phyloP scores from a whole-genome alignment of 2,888 invertebrate genomes.

The Entomobrya proxima region DNA sequence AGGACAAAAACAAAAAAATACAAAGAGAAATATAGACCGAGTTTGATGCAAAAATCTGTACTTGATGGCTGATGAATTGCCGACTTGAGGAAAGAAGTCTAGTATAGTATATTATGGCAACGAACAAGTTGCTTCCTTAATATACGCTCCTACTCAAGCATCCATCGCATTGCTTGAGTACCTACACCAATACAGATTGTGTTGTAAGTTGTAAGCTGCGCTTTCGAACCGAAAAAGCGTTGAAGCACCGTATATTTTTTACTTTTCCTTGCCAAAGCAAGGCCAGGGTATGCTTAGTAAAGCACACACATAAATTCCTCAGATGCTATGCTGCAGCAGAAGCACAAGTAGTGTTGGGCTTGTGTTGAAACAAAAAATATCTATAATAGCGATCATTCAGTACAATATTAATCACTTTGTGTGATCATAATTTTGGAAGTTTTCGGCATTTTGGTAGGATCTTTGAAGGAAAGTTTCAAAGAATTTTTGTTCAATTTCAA shows the following conservation, averaged over 20 bases:
- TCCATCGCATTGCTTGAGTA: not conserved
- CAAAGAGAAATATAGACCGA: not conserved
- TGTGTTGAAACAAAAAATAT: too few relatives aligned
- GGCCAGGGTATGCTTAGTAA: slow-evolving; percentile 39
- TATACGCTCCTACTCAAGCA: not conserved
- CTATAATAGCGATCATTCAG: too few relatives aligned
- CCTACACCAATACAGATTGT: slow-evolving; percentile 25
- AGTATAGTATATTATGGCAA: not conserved
- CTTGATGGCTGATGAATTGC: slow-evolving; percentile 21
- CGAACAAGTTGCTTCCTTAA: slow-evolving; percentile 29
- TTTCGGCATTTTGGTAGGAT: not conserved
- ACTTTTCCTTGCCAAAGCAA: slow-evolving; percentile 53
- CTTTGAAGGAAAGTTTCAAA: not conserved
- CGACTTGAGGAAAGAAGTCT: not conserved
- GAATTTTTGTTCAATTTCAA: not conserved
- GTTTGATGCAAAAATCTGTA: not conserved
- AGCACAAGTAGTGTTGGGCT: not conserved
- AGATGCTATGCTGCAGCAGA: not conserved
- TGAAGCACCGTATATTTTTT: slow-evolving; percentile 40
- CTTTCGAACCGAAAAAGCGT: slow-evolving; percentile 22
- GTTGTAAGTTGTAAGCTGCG: not conserved
- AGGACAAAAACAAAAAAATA: slow-evolving; percentile 18
- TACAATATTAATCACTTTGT: too few relatives aligned
- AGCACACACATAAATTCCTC: not conserved
- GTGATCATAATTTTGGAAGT: slow-evolving; percentile 51